Evolutionary conservation across 92 coral and sea anemone species (phyloP), one percentile per base, ranked within the genome.

Genomic region (Desmophyllum pertusum): DNA sequence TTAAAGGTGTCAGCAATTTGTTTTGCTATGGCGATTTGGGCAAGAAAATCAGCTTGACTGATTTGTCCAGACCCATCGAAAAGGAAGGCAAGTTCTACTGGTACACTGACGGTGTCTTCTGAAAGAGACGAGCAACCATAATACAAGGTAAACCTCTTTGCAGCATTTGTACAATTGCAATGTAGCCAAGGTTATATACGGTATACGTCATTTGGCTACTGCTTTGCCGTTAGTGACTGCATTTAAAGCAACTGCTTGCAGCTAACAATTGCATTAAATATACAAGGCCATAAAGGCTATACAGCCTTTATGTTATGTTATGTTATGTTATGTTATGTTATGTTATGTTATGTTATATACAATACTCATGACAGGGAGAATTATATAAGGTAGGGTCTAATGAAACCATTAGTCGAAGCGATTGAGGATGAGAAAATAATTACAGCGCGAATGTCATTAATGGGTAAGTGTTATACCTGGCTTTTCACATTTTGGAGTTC

Each of bases 401-500:
- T 2, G 18, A 52, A 46, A 11, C 3, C 18, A 10, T 46, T n/a
- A n/a, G n/a, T 11, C 52, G 15, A 18, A 4, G 15, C 6, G 15
- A 1, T 46, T 46, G 52, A 18, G 18, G 31, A 31, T 68, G 11
- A 33, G 14, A 11, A 11, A 33, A 18, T 36, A 1, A 66, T 9
- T n/a, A 37, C 6, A 3, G 43, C 10, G 72, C 3, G 41, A 19
- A 66, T 33, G 43, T 33, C 41, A 66, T 31, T 5, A 65, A 65
- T 13, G 10, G 40, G 18, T 39, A 9, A n/a, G 17, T 15, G 43
- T 6, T 27, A 29, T 91, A 91, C 94, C 91, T 83, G 78, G 79
- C 36, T 84, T 84, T 45, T 79, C 87, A 62, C 98, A 94, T 27
- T 81, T 85, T 66, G 98, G 98, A 48, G 76, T 83, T 59, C 95